Evolutionary conservation across 2,113 vertebrate genomes (phyloP).

Genomic region (Scatophagus argus): DNA sequence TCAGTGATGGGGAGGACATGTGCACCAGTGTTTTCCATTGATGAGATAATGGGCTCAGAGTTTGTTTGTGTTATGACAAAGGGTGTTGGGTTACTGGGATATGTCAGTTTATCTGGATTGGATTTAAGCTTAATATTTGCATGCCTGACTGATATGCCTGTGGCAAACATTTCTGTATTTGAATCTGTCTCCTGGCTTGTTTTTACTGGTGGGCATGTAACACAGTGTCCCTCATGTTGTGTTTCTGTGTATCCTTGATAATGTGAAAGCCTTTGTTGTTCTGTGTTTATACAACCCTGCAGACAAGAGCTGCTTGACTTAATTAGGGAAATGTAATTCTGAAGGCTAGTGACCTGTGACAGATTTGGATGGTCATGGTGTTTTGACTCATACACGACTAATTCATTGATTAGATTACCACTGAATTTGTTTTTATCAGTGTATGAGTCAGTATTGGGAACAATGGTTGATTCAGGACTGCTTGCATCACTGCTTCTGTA

Average conservation of each 20-base stretch:
- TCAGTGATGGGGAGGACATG: neutral
- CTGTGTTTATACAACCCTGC: slow-evolving; percentile 54
- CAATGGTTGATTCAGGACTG: slow-evolving; percentile 1
- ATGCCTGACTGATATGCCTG: slow-evolving; percentile 39
- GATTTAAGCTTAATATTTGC: slow-evolving; percentile 50
- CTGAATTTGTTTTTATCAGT: slow-evolving; percentile 40
- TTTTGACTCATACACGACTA: slow-evolving; percentile 41
- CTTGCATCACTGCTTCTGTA: slow-evolving; percentile 13
- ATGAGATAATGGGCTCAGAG: slow-evolving; percentile 20
- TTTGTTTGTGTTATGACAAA: slow-evolving; percentile 30
- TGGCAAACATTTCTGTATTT: slow-evolving; percentile 51
- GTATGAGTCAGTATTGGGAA: neutral
- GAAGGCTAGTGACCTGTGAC: slow-evolving; percentile 63
- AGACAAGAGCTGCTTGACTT: slow-evolving; percentile 65
- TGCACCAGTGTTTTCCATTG: neutral
- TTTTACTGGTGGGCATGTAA: slow-evolving; percentile 44
- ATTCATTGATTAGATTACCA: slow-evolving; percentile 48
- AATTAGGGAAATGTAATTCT: slow-evolving; percentile 68
- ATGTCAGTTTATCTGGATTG: slow-evolving; percentile 38
- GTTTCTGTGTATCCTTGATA: slow-evolving; percentile 53
- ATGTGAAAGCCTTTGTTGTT: slow-evolving; percentile 63
- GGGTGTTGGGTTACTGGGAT: slow-evolving; percentile 22
- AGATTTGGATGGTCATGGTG: slow-evolving; percentile 41
- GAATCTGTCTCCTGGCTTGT: slow-evolving; percentile 40
- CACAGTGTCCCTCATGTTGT: slow-evolving; percentile 41